Conservation (phyloP, 1,140 invertebrate genomes). For the Zeugodacus cucurbitae region DNA sequence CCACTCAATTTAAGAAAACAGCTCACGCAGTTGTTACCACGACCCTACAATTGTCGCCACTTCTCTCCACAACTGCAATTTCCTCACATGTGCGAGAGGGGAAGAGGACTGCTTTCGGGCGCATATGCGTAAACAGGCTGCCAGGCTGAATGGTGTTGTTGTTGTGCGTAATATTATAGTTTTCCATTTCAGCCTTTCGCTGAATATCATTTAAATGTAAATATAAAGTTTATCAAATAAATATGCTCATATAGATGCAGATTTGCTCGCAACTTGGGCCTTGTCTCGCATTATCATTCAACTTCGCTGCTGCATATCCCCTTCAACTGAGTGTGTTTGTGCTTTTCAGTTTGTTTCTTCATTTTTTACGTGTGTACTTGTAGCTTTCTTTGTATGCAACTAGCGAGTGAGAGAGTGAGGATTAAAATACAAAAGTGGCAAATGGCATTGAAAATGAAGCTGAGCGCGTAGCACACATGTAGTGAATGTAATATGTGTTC, state of each 20-base stretch:
- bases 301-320: not conserved
- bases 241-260: constrained; percentile 33
- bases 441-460: not conserved
- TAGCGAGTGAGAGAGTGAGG: not conserved
- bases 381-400: not conserved
- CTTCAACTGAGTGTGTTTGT: not conserved
- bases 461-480: not conserved
- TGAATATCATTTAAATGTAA: constrained; percentile 29
- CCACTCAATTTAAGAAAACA: not conserved
- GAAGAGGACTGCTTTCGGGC: not conserved
- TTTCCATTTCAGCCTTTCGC: constrained; percentile 19
- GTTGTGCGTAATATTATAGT: not conserved
- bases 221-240: constrained; percentile 29
- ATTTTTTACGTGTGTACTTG: no score
- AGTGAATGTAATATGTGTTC: not conserved
- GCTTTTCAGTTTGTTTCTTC: not conserved
- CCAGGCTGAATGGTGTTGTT: not conserved
- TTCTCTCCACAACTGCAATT: not conserved
- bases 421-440: not conserved
- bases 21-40: not conserved
- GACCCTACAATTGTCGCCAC: not conserved
- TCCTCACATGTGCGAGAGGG: not conserved
- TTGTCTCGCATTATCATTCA: not conserved
- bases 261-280: not conserved
- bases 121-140: not conserved